Conservation (phyloP, 2,888 invertebrate genomes). For the Teinopalpus imperialis region DNA sequence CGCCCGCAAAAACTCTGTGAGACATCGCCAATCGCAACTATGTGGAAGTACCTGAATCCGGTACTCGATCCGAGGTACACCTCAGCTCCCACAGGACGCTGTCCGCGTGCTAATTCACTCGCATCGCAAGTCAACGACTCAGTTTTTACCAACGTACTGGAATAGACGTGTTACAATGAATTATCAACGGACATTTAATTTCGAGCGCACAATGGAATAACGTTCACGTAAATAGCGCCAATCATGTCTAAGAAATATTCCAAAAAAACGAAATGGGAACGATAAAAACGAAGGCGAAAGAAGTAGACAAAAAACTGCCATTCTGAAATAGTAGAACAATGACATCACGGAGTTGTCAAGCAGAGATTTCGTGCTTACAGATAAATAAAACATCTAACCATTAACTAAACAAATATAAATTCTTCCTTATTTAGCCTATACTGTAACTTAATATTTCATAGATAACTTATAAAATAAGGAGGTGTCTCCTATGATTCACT, state of each 20-base stretch:
- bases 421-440: no score
- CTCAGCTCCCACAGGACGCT: conserved; percentile 45
- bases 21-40: conserved; percentile 51
- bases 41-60: conserved; percentile 53
- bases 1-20: conserved; percentile 42
- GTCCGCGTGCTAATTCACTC: conserved; percentile 26
- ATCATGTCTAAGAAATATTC: conserved; percentile 29
- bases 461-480: no score
- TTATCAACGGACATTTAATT: conserved; percentile 10
- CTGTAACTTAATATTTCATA: no score
- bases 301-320: conserved; percentile 38
- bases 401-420: no score
- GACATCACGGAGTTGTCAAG: conserved; percentile 40
- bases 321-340: conserved; percentile 41
- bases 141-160: conserved; percentile 16
- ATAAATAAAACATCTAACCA: neutral
- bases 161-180: conserved; percentile 15
- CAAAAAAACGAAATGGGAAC: conserved; percentile 33
- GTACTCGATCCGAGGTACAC: conserved; percentile 32
- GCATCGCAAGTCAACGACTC: conserved; percentile 20
- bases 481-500: no score
- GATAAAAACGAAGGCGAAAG: conserved; percentile 37
- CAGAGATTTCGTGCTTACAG: conserved; percentile 4
- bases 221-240: conserved; percentile 16
- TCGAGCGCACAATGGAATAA: conserved; percentile 7